Evolutionary conservation across 2,888 invertebrate species (phyloP).

Genomic region (Rhagonycha lutea): DNA sequence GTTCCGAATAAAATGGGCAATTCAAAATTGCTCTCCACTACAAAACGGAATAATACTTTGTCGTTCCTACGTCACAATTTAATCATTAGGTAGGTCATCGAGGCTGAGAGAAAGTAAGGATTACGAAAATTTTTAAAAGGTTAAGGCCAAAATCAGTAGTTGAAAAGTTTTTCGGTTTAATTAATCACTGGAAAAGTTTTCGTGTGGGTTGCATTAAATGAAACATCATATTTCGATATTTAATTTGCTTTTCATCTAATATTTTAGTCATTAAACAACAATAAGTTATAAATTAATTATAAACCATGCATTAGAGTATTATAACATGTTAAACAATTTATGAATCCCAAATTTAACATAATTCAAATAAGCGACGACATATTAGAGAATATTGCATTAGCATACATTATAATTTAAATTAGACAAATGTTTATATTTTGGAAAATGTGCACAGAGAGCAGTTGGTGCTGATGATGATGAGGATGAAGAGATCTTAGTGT

Average conservation of each 20-base stretch:
- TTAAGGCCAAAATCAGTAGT: too few species aligned
- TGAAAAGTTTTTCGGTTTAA: too few species aligned
- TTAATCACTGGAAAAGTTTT: too few species aligned
- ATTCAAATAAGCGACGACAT: slow-evolving; percentile 25
- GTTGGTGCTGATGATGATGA: background rate
- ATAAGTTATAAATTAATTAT: slow-evolving; percentile 1
- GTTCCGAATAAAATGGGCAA: too few species aligned
- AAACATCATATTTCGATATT: background rate
- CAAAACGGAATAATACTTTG: too few species aligned
- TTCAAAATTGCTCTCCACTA: too few species aligned
- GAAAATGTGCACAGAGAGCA: background rate
- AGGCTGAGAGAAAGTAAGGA: too few species aligned
- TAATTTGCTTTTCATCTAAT: background rate
- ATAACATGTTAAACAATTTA: slow-evolving; percentile 18
- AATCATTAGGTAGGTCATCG: too few species aligned
- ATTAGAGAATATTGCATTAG: slow-evolving; percentile 24
- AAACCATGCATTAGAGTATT: background rate
- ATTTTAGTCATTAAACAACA: slow-evolving; percentile 1
- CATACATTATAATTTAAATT: slow-evolving; percentile 25
- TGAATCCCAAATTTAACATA: slow-evolving; percentile 28
- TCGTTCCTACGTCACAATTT: too few species aligned
- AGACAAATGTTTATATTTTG: slow-evolving; percentile 18
- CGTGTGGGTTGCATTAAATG: too few species aligned
- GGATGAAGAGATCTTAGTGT: background rate
- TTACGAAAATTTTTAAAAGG: too few species aligned